Evolutionary conservation across 2,113 vertebrate genomes (phyloP).

Genomic region (Acinonyx jubatus): DNA sequence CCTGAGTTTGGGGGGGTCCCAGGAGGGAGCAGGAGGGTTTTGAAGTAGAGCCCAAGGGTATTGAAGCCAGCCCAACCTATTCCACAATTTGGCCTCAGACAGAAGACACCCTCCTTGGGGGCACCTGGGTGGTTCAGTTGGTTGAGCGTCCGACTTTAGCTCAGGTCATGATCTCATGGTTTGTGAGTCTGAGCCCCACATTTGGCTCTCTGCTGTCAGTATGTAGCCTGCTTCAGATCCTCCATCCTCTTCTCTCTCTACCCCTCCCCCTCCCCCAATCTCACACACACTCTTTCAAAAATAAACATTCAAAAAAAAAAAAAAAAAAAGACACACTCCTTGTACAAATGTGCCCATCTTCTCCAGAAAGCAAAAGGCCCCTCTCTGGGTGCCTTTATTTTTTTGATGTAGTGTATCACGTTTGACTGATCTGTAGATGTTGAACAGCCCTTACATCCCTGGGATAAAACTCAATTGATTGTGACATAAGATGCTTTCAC

Average conservation of each 20-base stretch:
- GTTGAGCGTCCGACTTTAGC: no score
- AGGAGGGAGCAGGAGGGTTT: not conserved
- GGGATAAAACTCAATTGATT: not conserved
- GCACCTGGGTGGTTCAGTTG: no score
- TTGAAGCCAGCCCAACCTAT: not conserved
- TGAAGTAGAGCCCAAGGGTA: not conserved
- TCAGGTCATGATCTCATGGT: no score
- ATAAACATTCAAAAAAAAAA: no score
- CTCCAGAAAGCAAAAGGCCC: not conserved
- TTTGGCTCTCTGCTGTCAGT: no score
- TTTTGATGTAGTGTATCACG: not conserved
- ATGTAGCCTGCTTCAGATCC: no score
- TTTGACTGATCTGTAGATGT: not conserved
- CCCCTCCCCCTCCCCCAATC: no score
- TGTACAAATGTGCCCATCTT: not conserved
- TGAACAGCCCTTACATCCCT: not conserved
- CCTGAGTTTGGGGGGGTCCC: no score
- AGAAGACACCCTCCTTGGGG: not conserved
- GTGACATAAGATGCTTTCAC: not conserved
- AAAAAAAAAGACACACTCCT: not conserved
- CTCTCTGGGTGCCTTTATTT: not conserved
- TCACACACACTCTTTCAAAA: no score
- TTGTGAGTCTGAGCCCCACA: no score
- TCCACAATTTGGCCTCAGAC: not conserved
- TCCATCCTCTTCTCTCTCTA: no score